A percentile compares a stretch with the other conserved stretches of the same genome.
Conservation (phyloP, 2,797 vertebrate species). For the Loriculus beryllinus region DNA sequence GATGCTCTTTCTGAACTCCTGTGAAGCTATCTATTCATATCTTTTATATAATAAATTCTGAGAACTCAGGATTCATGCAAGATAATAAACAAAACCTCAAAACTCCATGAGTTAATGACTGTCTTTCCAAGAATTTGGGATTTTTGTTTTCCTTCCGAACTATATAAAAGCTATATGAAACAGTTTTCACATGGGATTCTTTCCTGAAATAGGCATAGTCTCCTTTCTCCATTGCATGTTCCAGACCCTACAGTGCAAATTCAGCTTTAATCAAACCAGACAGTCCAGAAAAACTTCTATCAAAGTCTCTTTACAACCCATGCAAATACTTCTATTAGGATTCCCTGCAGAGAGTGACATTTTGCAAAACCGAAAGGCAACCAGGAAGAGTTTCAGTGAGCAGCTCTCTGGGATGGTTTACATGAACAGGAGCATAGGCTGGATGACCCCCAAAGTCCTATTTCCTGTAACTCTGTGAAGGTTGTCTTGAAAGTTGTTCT, state of each 20-base stretch:
- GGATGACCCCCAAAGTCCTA: not conserved
- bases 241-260: not conserved
- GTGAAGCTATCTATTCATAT: not conserved
- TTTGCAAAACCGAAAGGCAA: not conserved
- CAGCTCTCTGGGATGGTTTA: not conserved
- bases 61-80: not conserved
- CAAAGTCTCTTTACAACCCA: not conserved
- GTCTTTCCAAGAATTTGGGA: not conserved
- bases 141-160: not conserved
- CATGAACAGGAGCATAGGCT: not conserved
- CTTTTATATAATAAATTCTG: not conserved
- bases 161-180: not conserved
- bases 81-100: not conserved
- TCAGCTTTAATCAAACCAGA: not conserved
- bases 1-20: not conserved
- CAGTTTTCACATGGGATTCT: not conserved
- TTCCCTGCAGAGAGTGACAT: not conserved
- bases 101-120: not conserved
- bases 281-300: not conserved
- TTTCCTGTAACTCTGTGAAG: not conserved
- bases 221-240: not conserved
- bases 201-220: not conserved
- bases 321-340: not conserved
- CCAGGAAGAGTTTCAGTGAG: not conserved
- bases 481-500: not conserved